Percentiles rank a stretch among this genome's conserved stretches.
These are phyloP conservation scores for Passer montanus DNA, from an alignment of 2,113 vertebrate genomes.

Conservation along the genomic window DNA sequence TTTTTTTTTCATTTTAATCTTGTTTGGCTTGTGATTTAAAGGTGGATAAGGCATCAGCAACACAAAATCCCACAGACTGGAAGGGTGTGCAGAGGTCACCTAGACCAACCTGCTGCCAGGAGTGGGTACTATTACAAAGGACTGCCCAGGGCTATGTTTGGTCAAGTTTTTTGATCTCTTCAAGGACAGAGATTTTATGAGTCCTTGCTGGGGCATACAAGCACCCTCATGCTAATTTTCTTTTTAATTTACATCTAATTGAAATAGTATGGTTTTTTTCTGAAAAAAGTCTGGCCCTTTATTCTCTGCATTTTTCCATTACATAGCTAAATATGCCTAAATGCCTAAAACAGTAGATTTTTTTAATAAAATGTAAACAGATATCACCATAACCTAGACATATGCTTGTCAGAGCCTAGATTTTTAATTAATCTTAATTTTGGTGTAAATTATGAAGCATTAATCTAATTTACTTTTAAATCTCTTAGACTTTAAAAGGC, in stretches of 20 bases:
- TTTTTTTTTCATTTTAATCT: not conserved
- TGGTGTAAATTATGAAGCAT: not conserved
- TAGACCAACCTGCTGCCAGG: not conserved
- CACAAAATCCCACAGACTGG: not conserved
- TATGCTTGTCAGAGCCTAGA: not conserved
- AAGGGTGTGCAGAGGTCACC: not conserved
- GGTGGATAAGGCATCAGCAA: not conserved
- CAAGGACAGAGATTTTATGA: not conserved
- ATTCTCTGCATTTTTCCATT: not conserved
- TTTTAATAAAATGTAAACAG: not conserved
- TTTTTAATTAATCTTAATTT: not conserved
- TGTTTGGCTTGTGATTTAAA: not conserved
- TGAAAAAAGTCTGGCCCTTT: rapidly evolving
- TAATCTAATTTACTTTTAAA: not conserved
- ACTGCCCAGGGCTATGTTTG: not conserved
- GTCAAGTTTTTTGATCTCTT: not conserved
- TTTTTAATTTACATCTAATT: not conserved
- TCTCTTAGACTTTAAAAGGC: not conserved
- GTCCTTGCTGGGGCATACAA: not conserved
- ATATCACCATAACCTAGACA: not conserved
- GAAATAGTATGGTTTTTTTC: not conserved
- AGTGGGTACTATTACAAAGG: rapidly evolving
- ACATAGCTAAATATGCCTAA: not conserved
- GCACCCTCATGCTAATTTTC: rapidly evolving
- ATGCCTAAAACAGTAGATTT: not conserved